Evolutionary conservation across 2,888 invertebrate genomes (phyloP).

Genomic region (Meiosimyza decipiens): DNA sequence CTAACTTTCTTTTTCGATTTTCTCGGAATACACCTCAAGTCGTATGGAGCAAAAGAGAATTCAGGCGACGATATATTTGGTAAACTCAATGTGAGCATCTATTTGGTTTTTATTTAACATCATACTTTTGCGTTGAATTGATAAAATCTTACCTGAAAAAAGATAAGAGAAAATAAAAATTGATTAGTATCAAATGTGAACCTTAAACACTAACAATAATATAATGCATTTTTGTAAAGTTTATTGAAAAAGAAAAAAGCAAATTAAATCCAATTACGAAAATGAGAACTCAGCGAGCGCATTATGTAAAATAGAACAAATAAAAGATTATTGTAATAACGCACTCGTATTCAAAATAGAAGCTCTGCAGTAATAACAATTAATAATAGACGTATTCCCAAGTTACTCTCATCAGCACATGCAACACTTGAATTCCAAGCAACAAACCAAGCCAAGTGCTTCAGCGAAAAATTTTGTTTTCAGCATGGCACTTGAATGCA

Average conservation of each 20-base stretch:
- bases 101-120: background rate
- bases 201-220: too few relatives aligned
- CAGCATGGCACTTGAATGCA: constrained; percentile 34
- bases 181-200: background rate
- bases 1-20: too few relatives aligned
- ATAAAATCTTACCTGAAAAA: constrained; percentile 2
- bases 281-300: constrained; percentile 1
- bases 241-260: background rate
- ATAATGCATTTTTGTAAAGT: background rate
- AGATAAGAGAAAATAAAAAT: background rate
- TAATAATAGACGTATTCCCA: constrained; percentile 23
- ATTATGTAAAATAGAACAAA: constrained; percentile 7
- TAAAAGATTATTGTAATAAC: background rate
- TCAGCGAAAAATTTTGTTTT: constrained; percentile 27
- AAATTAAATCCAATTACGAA: constrained; percentile 9
- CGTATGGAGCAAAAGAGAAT: too few relatives aligned
- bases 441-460: constrained; percentile 27
- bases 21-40: too few relatives aligned
- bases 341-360: background rate
- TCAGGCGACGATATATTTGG: too few relatives aligned
- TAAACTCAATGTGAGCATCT: too few relatives aligned
- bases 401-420: constrained; percentile 16
- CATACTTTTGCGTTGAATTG: background rate
- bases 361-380: constrained; percentile 31
- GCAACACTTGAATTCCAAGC: constrained; percentile 29